Percentiles rank a stretch among this genome's conserved stretches.
phyloP scores from a whole-genome alignment of 2,888 invertebrate genomes.

The Drosophila leonis region DNA sequence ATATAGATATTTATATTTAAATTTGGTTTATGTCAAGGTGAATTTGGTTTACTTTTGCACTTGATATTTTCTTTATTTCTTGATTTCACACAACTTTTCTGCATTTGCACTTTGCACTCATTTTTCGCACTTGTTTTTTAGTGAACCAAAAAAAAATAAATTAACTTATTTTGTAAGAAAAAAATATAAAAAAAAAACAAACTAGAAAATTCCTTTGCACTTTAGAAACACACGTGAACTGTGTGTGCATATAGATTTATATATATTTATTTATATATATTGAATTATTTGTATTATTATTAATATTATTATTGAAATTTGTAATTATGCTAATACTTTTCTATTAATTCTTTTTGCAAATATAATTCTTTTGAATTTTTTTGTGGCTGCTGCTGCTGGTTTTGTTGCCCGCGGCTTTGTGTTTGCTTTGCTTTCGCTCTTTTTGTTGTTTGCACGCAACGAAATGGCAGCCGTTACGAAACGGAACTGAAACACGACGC shows the following conservation, averaged over 20 bases:
- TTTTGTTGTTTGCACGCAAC: constrained; percentile 57
- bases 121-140: neutral
- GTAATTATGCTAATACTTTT: constrained; percentile 2
- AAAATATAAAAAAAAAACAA: constrained; percentile 16
- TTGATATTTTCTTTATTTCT: constrained; percentile 16
- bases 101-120: constrained; percentile 19
- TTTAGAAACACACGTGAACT: neutral
- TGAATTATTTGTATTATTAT: constrained; percentile 1
- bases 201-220: constrained; percentile 16
- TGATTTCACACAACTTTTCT: neutral
- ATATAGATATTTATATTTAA: constrained; percentile 14
- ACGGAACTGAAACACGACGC: constrained; percentile 68
- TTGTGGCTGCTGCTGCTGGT: constrained; percentile 35
- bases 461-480: constrained; percentile 50
- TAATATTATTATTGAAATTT: neutral
- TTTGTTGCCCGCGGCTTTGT: constrained; percentile 63
- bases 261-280: neutral
- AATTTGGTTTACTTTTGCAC: constrained; percentile 21
- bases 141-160: constrained; percentile 4
- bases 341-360: constrained; percentile 6
- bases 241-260: constrained; percentile 7
- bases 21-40: constrained; percentile 29
- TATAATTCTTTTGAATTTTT: constrained; percentile 23
- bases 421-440: constrained; percentile 58
- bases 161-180: constrained; percentile 3